These are phyloP conservation scores for Acleris holmiana DNA, from an alignment of 2,888 invertebrate genomes.

Conservation along the genomic window DNA sequence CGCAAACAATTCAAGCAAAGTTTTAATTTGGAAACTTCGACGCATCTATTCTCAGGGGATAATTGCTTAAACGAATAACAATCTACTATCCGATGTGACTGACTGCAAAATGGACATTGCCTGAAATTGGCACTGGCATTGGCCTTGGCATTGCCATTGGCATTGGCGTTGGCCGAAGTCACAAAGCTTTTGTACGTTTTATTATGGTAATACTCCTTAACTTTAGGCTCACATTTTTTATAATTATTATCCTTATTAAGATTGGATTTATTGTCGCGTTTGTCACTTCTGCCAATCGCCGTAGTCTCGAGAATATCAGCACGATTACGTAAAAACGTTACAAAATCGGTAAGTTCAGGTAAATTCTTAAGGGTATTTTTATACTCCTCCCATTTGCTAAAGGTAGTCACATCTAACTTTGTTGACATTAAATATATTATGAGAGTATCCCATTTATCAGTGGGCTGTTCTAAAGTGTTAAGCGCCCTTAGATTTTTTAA, in stretches of 20 bases:
- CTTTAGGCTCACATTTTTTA: conserved; percentile 3
- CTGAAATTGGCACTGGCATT: no score
- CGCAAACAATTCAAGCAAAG: conserved; percentile 37
- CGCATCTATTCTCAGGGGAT: conserved; percentile 9
- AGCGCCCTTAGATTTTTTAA: no score
- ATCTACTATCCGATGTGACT: conserved; percentile 18
- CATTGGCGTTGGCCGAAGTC: not conserved
- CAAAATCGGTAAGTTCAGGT: conserved; percentile 14
- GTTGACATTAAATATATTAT: no score
- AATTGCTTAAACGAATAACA: conserved; percentile 20
- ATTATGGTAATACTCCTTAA: not conserved
- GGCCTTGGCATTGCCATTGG: no score
- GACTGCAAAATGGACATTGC: conserved; percentile 20
- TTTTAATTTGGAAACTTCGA: conserved; percentile 18
- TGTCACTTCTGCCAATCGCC: conserved; percentile 5
- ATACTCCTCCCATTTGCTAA: no score
- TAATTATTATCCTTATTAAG: not conserved
- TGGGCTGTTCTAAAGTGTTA: no score
- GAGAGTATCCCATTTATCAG: no score
- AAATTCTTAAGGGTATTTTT: conserved; percentile 9
- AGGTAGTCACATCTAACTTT: no score
- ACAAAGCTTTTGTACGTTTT: conserved; percentile 11
- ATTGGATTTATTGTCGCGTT: conserved; percentile 6
- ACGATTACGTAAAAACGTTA: conserved; percentile 23
- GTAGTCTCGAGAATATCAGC: conserved; percentile 38